Base-by-base conservation (phyloP, 2,113 vertebrate species). In the Helogale parvula region DNA sequence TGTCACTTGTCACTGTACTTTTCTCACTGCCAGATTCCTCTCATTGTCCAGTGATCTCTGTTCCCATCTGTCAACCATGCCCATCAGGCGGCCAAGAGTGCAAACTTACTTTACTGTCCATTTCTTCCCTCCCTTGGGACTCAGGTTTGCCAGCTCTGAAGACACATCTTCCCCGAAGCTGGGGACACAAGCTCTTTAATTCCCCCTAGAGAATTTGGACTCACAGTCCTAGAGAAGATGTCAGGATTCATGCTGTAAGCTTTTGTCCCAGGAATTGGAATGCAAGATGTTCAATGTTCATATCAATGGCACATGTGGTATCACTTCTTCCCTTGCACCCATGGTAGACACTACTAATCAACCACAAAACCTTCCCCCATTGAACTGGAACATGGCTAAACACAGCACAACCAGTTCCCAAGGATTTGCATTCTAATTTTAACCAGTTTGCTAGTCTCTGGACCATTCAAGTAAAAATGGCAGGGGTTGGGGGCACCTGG, bases 341-440 rank as follows among this genome's bases (percentile, higher is more conserved):
- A 7, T 16, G 52, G 41, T 89, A 87, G 93, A 88, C 54, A 83
- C 72, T n/a, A 79, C 69, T 57, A 93, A 93, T 93, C 79, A 54
- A 69, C 71, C 74, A 45, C 52, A 80, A 35, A 80, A 50, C 13
- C 9, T 80, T 35, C 4, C 47, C 21, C 65, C 1, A 21, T 57
- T 33, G 68, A 94, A 35, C 27, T 68, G 25, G 35, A 77, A 33
- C 60, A 15, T 29, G 41, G 54, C 33, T 85, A 45, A 79, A 21
- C 50, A 88, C 5, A 41, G 68, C 41, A 17, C 11, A 72, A 77
- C 77, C 72, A 63, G n/a, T 66, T 81, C 52, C 2, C 21, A 47
- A 5, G 52, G 8, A 41, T 38, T 79, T 10, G 35, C 68, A 23
- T 29, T 71, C 79, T 83, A 63, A 84, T 50, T 71, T 71, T 60